Base-by-base conservation (phyloP, 53 echinoderm and acorn worm species). In the Stichopus horrens region DNA sequence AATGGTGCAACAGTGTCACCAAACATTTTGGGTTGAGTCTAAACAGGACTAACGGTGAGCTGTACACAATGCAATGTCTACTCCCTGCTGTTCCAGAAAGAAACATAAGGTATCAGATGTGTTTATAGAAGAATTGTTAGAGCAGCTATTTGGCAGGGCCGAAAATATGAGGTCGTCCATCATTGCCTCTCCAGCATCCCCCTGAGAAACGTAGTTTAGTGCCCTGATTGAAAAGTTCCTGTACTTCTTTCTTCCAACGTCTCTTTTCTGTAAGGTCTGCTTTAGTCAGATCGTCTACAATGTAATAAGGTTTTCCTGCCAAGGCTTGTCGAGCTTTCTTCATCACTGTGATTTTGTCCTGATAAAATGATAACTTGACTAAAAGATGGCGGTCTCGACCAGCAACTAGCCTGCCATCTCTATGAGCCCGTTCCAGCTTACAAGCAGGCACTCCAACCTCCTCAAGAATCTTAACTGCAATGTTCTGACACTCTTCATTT, bases 151-250 rank as follows among this genome's bases (percentile, higher is more conserved):
- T 11, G 23, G 76, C 23, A 51, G 21, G 21, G 2, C 11, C 86
- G 52, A 66, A 86, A 67, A 23, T 53, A 66, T 55, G 23, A 16
- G 86, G 86, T 18, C 57, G 54, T 5, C 86, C 86, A 21, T 68
- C 86, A 20, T 68, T 37, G 13, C 74, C n/a, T 52, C 86, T 71
- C 71, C 86, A 68, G 14, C 23, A 73, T n/a, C 86, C 86, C 6
- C 86, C 68, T 67, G 86, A 71, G 67, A 86, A 86, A 73, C 86
- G 86, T n/a, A 86, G 71, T 68, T 52, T 67, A 3, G 87, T 87
- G 9, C 87, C 84, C 19, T 59, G 55, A 9, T 55, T 19, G 20
- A 21, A 60, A 14, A 83, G 59, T n/a, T 83, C 84, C 9, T 87
- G 54, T 37, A 87, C 87, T 51, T 53, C 20, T 7, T 73, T 74